Percentiles rank a stretch among this genome's conserved stretches.
Conservation (phyloP, 1,140 invertebrate species). For the Plodia interpunctella region DNA sequence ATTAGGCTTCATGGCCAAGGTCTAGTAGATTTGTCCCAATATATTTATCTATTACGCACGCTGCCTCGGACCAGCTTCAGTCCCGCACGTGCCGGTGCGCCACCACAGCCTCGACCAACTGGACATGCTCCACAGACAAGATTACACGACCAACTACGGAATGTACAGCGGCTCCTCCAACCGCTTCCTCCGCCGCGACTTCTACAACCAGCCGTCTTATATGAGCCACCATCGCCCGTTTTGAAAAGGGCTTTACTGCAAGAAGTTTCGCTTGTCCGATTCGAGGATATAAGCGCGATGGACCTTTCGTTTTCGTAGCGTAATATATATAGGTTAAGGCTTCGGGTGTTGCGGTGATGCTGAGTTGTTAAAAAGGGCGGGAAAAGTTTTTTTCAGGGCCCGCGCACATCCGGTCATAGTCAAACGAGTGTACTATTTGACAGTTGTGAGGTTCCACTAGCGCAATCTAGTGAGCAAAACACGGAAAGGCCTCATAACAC, state of each 20-base stretch:
- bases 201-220: slow-evolving; percentile 52
- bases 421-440: too few relatives aligned
- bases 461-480: too few relatives aligned
- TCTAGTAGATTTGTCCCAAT: too few relatives aligned
- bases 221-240: slow-evolving; percentile 66
- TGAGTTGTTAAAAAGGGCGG: background rate
- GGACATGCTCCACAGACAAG: slow-evolving; percentile 61
- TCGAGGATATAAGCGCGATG: slow-evolving; percentile 56
- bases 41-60: slow-evolving; percentile 38
- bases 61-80: slow-evolving; percentile 46
- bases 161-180: slow-evolving; percentile 31
- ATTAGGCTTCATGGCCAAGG: too few relatives aligned
- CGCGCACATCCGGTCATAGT: too few relatives aligned
- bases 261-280: slow-evolving; percentile 68
- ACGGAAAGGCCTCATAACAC: too few relatives aligned
- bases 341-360: slow-evolving; percentile 29
- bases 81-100: slow-evolving; percentile 41
- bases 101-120: slow-evolving; percentile 70
- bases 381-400: too few relatives aligned
- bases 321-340: slow-evolving; percentile 30
- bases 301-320: slow-evolving; percentile 46
- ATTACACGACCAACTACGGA: slow-evolving; percentile 47
- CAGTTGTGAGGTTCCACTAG: too few relatives aligned
- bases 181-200: slow-evolving; percentile 53
- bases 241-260: slow-evolving; percentile 73